phyloP scores from a whole-genome alignment of 2,888 invertebrate species.

The Bellardia bayeri region DNA sequence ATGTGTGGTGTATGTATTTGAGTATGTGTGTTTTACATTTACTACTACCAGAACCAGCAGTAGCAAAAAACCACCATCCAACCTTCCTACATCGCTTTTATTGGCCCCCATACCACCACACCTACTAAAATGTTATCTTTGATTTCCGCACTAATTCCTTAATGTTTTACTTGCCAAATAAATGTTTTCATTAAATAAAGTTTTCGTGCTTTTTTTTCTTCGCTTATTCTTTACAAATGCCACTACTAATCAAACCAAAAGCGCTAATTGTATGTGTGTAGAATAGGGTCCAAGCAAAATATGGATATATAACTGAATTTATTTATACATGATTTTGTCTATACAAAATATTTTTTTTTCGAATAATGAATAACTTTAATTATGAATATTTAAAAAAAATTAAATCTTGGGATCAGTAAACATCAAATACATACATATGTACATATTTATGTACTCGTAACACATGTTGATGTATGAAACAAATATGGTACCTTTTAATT shows the following conservation, averaged over 20 bases:
- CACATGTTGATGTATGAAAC: too few species aligned
- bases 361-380: too few species aligned
- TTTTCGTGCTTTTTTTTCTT: slow-evolving; percentile 43
- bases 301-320: neutral
- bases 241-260: slow-evolving; percentile 49
- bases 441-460: too few species aligned
- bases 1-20: neutral
- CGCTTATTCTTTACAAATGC: slow-evolving; percentile 31
- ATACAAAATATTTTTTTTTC: too few species aligned
- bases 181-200: slow-evolving; percentile 73
- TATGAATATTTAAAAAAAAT: too few species aligned
- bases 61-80: neutral
- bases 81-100: neutral
- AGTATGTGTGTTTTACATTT: neutral
- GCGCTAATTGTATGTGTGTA: slow-evolving; percentile 16
- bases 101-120: slow-evolving; percentile 48
- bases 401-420: too few species aligned
- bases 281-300: slow-evolving; percentile 42
- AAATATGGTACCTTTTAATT: too few species aligned
- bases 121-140: slow-evolving; percentile 73
- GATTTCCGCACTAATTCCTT: slow-evolving; percentile 75
- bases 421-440: too few species aligned
- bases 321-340: too few species aligned
- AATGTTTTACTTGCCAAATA: slow-evolving; percentile 74
- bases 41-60: neutral